Conservation (phyloP, 2,888 invertebrate genomes). For the Hirtodrosophila trivittata region DNA sequence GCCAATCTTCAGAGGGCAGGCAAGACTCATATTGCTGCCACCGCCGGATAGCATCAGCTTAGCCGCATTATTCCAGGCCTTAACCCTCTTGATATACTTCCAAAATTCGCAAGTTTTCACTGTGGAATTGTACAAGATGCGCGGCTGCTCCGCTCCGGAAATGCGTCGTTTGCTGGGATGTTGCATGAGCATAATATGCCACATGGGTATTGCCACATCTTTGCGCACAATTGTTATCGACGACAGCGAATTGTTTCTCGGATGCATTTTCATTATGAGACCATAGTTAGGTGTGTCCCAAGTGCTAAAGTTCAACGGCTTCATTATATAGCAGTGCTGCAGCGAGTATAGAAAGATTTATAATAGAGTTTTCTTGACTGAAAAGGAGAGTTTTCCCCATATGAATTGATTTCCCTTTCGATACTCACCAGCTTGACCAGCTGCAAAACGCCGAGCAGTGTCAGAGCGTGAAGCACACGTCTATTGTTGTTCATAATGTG, state of each 20-base stretch:
- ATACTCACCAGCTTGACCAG: conserved; percentile 53
- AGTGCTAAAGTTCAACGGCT: conserved; percentile 44
- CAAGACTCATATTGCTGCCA: conserved; percentile 72
- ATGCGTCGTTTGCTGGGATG: conserved; percentile 39
- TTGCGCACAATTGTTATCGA: conserved; percentile 66
- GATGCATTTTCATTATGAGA: conserved; percentile 51
- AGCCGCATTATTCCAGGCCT: conserved; percentile 66
- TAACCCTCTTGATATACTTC: conserved; percentile 66
- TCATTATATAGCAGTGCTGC: conserved; percentile 72
- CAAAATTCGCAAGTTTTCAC: conserved; percentile 73
- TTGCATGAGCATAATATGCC: conserved; percentile 68
- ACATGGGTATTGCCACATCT: conserved; percentile 69
- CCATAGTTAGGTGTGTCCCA: conserved; percentile 68
- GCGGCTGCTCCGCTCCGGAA: conserved; percentile 34
- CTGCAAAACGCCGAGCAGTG: conserved; percentile 42
- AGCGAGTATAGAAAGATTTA: background rate
- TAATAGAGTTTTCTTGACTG: too few relatives aligned
- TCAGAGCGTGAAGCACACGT: conserved; percentile 37
- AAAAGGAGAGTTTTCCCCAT: too few relatives aligned
- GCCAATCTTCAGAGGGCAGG: conserved; percentile 71
- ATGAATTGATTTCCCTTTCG: too few relatives aligned
- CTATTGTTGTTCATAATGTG: conserved; percentile 40
- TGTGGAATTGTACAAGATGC: conserved; percentile 65
- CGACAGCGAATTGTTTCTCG: conserved; percentile 65
- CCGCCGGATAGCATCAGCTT: conserved; percentile 57